Conservation (phyloP, 2,797 vertebrate genomes). For the Neopelma chrysocephalum region DNA sequence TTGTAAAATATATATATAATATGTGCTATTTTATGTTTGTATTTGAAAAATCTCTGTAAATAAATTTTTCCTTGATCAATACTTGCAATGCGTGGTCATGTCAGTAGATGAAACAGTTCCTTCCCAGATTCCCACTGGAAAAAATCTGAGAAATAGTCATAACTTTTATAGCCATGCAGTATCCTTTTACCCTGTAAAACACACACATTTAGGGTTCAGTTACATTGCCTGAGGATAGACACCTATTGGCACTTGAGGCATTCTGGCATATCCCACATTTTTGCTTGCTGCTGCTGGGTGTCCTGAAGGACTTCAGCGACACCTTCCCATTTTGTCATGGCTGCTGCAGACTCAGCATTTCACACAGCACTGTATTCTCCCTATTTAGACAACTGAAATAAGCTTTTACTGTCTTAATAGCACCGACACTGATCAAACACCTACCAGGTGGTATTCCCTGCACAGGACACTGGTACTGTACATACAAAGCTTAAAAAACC, state of each 20-base stretch:
- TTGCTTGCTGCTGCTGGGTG: neutral
- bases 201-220: neutral
- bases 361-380: neutral
- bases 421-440: neutral
- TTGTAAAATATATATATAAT: constrained; percentile 82
- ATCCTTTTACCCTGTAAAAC: neutral
- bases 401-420: neutral
- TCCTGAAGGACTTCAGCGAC: neutral
- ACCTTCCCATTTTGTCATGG: neutral
- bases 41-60: constrained; percentile 89
- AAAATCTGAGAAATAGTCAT: neutral
- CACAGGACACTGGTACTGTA: neutral
- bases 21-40: constrained; percentile 83
- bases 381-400: neutral
- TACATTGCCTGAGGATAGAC: neutral
- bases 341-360: neutral
- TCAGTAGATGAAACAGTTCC: neutral
- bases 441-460: neutral
- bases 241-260: neutral
- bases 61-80: constrained; percentile 85
- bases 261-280: neutral
- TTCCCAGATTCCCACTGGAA: neutral
- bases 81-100: neutral
- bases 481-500: neutral
- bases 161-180: neutral